Evolutionary conservation across 2,113 vertebrate species (phyloP), one percentile per base, ranked within the genome.

Genomic region (Apteryx mantelli): DNA sequence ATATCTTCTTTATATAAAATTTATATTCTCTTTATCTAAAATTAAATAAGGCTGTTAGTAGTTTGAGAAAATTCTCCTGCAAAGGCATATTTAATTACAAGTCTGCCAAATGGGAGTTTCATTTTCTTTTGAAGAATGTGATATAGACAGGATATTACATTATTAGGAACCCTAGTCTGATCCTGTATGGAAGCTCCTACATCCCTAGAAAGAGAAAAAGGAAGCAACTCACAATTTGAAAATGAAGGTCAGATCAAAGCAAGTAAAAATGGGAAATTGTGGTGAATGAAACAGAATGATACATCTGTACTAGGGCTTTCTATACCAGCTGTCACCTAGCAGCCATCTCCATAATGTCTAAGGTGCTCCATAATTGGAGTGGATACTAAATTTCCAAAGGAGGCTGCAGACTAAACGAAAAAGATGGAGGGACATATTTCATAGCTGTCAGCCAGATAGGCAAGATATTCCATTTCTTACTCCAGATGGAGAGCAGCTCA

Each of bases 11-110:
- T 70, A 44, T 82, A 79, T 64, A 89, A 91, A 86, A 83, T 82
- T 66, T 53, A 85, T 85, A 70, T 89, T 73, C 24, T 82, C 68
- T 89, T 97, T 93, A 96, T 90, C 75, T 83, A 80, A 96, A 96
- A 94, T 84, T 87, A 95, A 96, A 94, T 42, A 68, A 50, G 79
- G 38, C 30, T 38, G 78, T 82, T 95, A 85, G 52, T 20, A 71
- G 26, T 87, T 94, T 81, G 66, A 89, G 66, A 85, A 95, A 89
- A 91, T 70, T 94, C 44, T 42, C 50, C 58, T 0, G 0, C 68
- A 85, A 85, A 85, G 79, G 63, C 40, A 60, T 77, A 91, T 82
- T 93, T 93, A 93, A 94, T 92, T 89, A 66, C 53, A 70, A 82
- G 50, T 74, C 78, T 91, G 71, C 26, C 81, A 95, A 74, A 70